Evolutionary conservation across 2,113 vertebrate species (phyloP), one percentile per base, ranked within the genome.

Genomic region (Taurulus bubalis): DNA sequence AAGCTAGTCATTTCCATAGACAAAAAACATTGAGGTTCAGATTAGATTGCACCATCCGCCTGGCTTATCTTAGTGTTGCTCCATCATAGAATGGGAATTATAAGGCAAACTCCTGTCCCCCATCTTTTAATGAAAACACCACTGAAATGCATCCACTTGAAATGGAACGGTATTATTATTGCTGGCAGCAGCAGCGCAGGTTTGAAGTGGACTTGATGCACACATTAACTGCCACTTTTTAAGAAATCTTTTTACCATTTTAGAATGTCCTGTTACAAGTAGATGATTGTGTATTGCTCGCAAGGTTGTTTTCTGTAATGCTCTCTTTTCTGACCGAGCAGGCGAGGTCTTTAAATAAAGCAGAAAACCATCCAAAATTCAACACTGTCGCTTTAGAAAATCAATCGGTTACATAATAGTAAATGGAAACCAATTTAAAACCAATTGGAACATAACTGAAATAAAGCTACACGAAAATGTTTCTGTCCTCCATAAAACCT

Each of bases 1-100:
- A 84, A 86, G 71, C 79, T 66, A 71, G 93, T 90, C 85, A 94
- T 94, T 92, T 93, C 87, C 89, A 92, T 91, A 91, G 91, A 89
- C 85, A 87, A 89, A 93, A 87, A 89, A 56, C 80, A 89, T 26
- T 49, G 85, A 59, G 71, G 40, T 87, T 87, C 83, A 85, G 92
- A 94, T 92, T 89, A 92, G 88, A 93, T 92, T 88, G 86, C 75
- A 78, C 81, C 78, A 14, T 77, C 47, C 38, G 75, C 56, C 77
- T 59, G 72, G 16, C 80, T 90, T 92, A 89, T 91, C 85, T 85
- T 7, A 8, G 79, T 78, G 80, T 89, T 83, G 77, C 75, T 89
- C 65, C 79, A 86, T 90, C 81, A 81, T 60, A 77, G 82, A 81
- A 82, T 86, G 71, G 75, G 77, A 90, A 86, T 87, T 83, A 88